phyloP scores from a whole-genome alignment of 1,140 invertebrate genomes.

The Drosophila pachea region DNA sequence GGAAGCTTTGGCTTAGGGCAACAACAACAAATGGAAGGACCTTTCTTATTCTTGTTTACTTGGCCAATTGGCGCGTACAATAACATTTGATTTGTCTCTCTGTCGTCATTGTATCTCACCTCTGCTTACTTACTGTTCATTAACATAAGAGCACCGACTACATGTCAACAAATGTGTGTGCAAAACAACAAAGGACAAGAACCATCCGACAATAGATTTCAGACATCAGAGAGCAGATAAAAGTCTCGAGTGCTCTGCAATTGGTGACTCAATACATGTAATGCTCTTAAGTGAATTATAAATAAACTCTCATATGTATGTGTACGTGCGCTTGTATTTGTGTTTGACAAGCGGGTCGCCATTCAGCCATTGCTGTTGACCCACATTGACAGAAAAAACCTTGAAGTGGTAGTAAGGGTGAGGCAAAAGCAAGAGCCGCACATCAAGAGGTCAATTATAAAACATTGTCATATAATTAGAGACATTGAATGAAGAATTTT shows the following conservation, averaged over 20 bases:
- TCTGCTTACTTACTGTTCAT: slow-evolving; percentile 54
- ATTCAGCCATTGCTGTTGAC: slow-evolving; percentile 25
- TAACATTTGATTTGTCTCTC: slow-evolving; percentile 62
- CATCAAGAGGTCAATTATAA: slow-evolving; percentile 1
- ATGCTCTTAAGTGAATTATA: slow-evolving; percentile 52
- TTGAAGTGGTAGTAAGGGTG: too few relatives aligned
- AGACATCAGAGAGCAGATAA: slow-evolving; percentile 18
- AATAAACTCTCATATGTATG: slow-evolving; percentile 35
- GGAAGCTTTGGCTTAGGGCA: background rate
- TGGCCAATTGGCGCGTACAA: slow-evolving; percentile 49
- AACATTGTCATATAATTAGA: background rate
- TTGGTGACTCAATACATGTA: slow-evolving; percentile 43
- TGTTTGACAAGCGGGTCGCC: slow-evolving; percentile 1
- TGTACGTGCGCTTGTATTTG: background rate
- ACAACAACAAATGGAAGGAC: slow-evolving; percentile 18
- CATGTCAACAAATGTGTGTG: slow-evolving; percentile 48
- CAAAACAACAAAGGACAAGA: slow-evolving; percentile 50
- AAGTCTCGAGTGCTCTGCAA: slow-evolving; percentile 44
- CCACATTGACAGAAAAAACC: slow-evolving; percentile 11
- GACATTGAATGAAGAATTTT: too few relatives aligned
- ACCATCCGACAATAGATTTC: slow-evolving; percentile 1
- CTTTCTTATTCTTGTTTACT: slow-evolving; percentile 33
- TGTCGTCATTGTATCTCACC: slow-evolving; percentile 19
- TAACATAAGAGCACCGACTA: slow-evolving; percentile 46
- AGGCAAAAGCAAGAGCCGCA: too few relatives aligned